Evolutionary conservation across 2,797 vertebrate genomes (phyloP), one percentile per base, ranked within the genome.

Genomic region (Rhynchonycteris naso): DNA sequence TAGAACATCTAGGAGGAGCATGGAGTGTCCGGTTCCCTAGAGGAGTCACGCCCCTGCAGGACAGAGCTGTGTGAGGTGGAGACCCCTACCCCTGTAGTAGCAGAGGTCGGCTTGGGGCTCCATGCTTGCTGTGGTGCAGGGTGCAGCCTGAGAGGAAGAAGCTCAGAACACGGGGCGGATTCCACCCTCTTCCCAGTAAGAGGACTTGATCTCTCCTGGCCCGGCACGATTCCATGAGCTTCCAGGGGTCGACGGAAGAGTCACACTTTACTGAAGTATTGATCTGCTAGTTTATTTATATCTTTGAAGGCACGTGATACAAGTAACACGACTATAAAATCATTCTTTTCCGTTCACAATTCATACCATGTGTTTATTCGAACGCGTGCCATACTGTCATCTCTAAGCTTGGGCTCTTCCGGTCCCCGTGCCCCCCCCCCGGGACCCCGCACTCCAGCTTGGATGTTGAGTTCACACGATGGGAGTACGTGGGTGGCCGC

Each of bases 101-200:
- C 5, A 3, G 59, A 24, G 58, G 21, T 21, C 9, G 58, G 58
- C 58, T 28, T 11, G 4, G 59, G 59, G 59, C 59, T 10, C 59
- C 4, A 22, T 26, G 11, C 59, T 61, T 4, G 59, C 59, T 11
- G 3, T 24, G 26, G 59, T 26, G 38, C 11, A 24, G 65, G 65
- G n/a, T 66, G 18, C n/a, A 30, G n/a, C 54, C 1, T 0, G 1
- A 1, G 3, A 21, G 86, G 56, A 22, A 7, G 58, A 66, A 13
- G 10, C 5, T 15, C 35, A n/a, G 4, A 5, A 4, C 3, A 9
- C 35, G 15, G 2, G 26, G 24, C 4, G 56, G 56, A 3, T 10
- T 33, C 28, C 5, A 1, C 28, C 50, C n/a, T 35, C 43, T 66
- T 26, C 74, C 28, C 19, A 7, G 16, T 8, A 16, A 78, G n/a